Conservation (phyloP, 1,140 invertebrate species). For the Drosophila bipectinata region DNA sequence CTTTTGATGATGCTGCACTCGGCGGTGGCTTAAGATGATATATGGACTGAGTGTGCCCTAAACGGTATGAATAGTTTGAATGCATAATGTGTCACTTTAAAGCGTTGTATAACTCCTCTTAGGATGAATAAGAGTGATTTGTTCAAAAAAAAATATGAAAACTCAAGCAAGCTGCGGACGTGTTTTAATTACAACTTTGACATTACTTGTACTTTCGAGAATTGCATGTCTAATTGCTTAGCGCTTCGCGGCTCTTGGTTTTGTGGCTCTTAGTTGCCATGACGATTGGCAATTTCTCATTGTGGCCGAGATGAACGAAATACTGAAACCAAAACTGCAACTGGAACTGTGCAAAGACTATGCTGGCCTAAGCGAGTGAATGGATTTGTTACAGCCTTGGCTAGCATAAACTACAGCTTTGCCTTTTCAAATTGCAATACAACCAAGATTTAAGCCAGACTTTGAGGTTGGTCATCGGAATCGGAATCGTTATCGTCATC, state of each 20-base stretch:
- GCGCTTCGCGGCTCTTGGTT: constrained; percentile 52
- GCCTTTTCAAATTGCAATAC: constrained; percentile 3
- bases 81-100: constrained; percentile 42
- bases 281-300: constrained; percentile 65
- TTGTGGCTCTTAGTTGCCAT: constrained; percentile 46
- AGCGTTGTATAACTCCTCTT: constrained; percentile 27
- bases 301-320: constrained; percentile 39
- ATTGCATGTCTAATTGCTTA: constrained; percentile 78
- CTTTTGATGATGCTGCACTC: constrained; percentile 36
- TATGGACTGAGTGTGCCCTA: constrained; percentile 31
- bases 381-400: constrained; percentile 72
- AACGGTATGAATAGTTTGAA: constrained; percentile 39
- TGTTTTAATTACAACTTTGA: constrained; percentile 75
- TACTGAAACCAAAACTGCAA: constrained; percentile 39
- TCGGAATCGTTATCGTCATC: constrained; percentile 12
- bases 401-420: constrained; percentile 23
- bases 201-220: constrained; percentile 72
- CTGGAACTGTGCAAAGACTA: constrained; percentile 27
- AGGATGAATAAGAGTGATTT: constrained; percentile 1
- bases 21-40: constrained; percentile 36
- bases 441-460: neutral
- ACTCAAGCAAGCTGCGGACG: constrained; percentile 24
- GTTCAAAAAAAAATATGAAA: constrained; percentile 18
- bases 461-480: constrained; percentile 37
- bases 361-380: constrained; percentile 50